phyloP scores from a whole-genome alignment of 2,113 vertebrate species.

The Helogale parvula region DNA sequence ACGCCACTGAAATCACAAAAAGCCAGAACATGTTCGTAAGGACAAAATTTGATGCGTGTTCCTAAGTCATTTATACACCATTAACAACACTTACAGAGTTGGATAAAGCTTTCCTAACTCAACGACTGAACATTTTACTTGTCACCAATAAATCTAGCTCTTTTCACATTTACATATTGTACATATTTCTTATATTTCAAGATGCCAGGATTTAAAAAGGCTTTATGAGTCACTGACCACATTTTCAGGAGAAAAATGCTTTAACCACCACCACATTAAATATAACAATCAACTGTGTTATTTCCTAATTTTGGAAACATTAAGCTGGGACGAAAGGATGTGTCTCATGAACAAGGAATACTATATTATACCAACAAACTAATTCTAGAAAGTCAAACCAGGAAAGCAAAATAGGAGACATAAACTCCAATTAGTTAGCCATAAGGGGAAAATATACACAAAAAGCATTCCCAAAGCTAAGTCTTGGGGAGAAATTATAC shows the following conservation, averaged over 20 bases:
- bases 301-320: background rate
- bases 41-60: background rate
- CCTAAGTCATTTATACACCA: conserved; percentile 10
- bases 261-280: background rate
- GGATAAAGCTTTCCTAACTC: background rate
- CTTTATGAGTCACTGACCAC: background rate
- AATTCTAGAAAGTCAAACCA: background rate
- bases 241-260: conserved; percentile 3
- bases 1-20: conserved; percentile 2
- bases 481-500: background rate
- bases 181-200: conserved; percentile 25
- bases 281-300: background rate
- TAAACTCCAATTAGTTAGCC: background rate
- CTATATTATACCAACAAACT: background rate
- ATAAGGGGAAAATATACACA: background rate
- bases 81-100: background rate
- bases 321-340: background rate
- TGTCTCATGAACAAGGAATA: background rate
- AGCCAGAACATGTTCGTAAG: background rate
- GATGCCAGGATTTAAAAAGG: background rate
- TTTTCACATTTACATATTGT: background rate
- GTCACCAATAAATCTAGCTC: background rate
- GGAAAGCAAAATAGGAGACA: background rate
- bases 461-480: background rate
- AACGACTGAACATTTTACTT: background rate